A percentile compares a stretch with the other conserved stretches of the same genome.
These are phyloP conservation scores for Epicauta chinensis DNA, from an alignment of 1,140 invertebrate species.

Conservation along the genomic window DNA sequence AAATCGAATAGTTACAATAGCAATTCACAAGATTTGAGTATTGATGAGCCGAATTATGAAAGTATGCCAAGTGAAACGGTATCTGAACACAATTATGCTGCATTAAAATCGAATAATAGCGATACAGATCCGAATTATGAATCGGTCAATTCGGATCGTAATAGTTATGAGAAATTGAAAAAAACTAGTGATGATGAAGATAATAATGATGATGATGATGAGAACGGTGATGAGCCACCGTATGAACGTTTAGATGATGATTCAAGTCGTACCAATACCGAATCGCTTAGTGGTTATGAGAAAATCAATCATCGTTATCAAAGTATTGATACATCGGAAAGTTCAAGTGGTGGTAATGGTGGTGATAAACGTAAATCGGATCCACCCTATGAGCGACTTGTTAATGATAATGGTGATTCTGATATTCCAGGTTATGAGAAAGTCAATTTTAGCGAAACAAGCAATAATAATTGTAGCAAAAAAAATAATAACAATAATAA, in stretches of 20 bases:
- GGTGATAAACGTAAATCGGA: conserved; percentile 31
- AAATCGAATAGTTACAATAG: conserved; percentile 14
- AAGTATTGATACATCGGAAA: conserved; percentile 28
- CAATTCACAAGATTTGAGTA: conserved; percentile 12
- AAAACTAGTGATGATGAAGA: no score
- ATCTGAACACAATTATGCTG: conserved; percentile 48
- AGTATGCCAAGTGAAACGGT: conserved; percentile 55
- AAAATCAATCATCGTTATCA: conserved; percentile 38
- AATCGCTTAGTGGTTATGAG: conserved; percentile 46
- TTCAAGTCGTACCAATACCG: conserved; percentile 38
- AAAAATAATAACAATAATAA: no score
- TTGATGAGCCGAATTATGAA: conserved; percentile 57
- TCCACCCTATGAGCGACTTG: conserved; percentile 49
- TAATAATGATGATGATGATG: conserved; percentile 4
- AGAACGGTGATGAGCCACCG: conserved; percentile 51
- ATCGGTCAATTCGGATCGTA: conserved; percentile 48
- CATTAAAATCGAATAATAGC: conserved; percentile 57
- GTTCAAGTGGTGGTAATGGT: conserved; percentile 28
- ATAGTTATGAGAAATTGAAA: conserved; percentile 31
- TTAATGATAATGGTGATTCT: conserved; percentile 29
- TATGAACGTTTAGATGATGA: conserved; percentile 47
- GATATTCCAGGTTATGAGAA: conserved; percentile 32
- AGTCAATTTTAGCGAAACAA: not conserved
- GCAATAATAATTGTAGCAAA: no score
- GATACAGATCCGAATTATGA: conserved; percentile 50